A percentile compares a stretch with the other conserved stretches of the same genome.
Evolutionary conservation across 2,113 vertebrate species (phyloP).

Genomic region (Pristiophorus japonicus): DNA sequence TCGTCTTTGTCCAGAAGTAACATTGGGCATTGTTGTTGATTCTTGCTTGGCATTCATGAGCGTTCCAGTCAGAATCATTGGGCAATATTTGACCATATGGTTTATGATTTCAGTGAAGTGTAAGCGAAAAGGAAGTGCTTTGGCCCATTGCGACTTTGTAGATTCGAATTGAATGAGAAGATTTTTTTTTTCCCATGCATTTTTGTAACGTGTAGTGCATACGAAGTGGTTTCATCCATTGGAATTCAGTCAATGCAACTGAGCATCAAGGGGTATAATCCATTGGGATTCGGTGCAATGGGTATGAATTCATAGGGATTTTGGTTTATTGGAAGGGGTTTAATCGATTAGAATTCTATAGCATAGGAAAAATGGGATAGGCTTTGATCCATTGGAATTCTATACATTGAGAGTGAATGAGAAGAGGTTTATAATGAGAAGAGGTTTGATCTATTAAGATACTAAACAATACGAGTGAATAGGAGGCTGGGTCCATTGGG

Average conservation of each 20-base stretch:
- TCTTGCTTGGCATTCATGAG: too few relatives aligned
- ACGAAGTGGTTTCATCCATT: neutral
- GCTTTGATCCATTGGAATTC: neutral
- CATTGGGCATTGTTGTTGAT: too few relatives aligned
- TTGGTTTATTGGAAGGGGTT: too few relatives aligned
- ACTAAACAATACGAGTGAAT: too few relatives aligned
- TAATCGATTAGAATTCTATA: neutral
- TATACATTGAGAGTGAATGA: neutral
- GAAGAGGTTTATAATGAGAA: too few relatives aligned
- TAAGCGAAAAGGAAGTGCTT: neutral
- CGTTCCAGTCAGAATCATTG: neutral
- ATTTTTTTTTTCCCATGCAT: neutral
- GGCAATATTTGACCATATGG: neutral
- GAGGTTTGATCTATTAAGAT: too few relatives aligned
- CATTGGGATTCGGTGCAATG: neutral
- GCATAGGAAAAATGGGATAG: too few relatives aligned
- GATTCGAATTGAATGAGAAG: neutral
- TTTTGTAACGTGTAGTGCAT: neutral
- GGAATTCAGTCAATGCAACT: neutral
- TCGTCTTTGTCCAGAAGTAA: too few relatives aligned
- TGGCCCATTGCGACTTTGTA: neutral
- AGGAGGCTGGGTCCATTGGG: too few relatives aligned
- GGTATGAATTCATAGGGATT: neutral
- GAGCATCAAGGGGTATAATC: neutral
- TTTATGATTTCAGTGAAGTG: neutral